Percentiles rank a stretch among this genome's conserved stretches.
Evolutionary conservation across 2,797 vertebrate species (phyloP).

Genomic region (Malacoctenus gilli): DNA sequence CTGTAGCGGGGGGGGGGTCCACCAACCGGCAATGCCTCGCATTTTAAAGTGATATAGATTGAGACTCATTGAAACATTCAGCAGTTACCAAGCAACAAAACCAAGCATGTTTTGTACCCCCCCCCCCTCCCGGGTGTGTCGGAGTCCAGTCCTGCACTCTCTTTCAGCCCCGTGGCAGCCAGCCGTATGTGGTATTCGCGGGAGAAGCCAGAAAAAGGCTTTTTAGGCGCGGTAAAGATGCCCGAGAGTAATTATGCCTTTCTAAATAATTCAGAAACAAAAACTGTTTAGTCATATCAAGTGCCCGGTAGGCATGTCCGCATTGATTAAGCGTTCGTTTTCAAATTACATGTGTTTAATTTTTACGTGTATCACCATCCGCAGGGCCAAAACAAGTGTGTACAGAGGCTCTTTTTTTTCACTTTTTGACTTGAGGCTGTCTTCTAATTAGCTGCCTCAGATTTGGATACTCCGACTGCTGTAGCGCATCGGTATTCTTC

Average conservation of each 20-base stretch:
- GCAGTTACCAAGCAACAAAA: constrained; percentile 2
- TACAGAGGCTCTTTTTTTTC: neutral
- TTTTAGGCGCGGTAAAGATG: neutral
- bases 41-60: neutral
- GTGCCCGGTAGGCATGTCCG: neutral
- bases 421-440: neutral
- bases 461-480: neutral
- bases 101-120: too few species aligned
- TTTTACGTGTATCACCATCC: neutral
- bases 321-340: neutral
- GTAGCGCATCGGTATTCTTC: neutral
- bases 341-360: neutral
- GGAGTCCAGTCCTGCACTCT: too few species aligned
- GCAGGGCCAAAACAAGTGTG: too few species aligned
- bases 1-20: too few species aligned
- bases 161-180: too few species aligned
- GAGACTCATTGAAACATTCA: neutral
- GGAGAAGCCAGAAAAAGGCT: too few species aligned
- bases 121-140: too few species aligned
- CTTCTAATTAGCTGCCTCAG: neutral
- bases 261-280: neutral
- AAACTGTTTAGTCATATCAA: neutral
- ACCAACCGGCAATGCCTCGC: neutral
- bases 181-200: too few species aligned
- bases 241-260: neutral